phyloP scores from a whole-genome alignment of 2,797 vertebrate genomes.

The Echiichthys vipera region DNA sequence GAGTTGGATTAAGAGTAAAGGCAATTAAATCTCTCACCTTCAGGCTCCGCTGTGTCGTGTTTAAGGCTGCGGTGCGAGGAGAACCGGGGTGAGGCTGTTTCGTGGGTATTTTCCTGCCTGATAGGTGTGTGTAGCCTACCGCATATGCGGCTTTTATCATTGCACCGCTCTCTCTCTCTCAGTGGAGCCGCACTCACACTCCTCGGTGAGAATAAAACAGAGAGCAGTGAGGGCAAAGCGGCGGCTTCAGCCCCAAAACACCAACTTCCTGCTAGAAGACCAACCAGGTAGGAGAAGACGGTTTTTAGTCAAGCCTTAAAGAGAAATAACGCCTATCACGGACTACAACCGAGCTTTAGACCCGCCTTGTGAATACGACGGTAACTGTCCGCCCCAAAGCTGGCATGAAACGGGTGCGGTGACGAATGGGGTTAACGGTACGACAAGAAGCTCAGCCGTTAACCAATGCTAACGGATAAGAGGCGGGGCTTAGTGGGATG shows the following conservation, averaged over 20 bases:
- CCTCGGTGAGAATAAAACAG: conserved; percentile 81
- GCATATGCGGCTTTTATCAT: conserved; percentile 89
- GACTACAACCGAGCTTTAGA: conserved; percentile 19
- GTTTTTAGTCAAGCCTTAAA: conserved; percentile 25
- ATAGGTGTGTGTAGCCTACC: conserved; percentile 80
- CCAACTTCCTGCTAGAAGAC: conserved; percentile 66
- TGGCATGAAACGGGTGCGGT: conserved; percentile 52
- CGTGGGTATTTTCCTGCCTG: conserved; percentile 66
- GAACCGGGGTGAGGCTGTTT: conserved; percentile 64
- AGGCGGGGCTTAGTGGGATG: conserved; percentile 29
- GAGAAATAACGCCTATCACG: conserved; percentile 65
- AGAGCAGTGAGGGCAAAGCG: conserved; percentile 77
- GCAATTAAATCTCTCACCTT: conserved; percentile 82
- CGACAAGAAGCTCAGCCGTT: neutral
- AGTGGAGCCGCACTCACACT: conserved; percentile 80
- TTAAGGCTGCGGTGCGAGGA: conserved; percentile 62
- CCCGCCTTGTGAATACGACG: conserved; percentile 77
- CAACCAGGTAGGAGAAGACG: conserved; percentile 63
- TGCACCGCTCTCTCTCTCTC: conserved; percentile 81
- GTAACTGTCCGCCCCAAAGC: conserved; percentile 64
- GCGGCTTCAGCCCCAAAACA: conserved; percentile 67
- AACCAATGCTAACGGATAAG: conserved; percentile 56
- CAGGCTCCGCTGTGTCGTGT: conserved; percentile 67
- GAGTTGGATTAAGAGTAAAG: conserved; percentile 75
- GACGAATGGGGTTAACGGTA: conserved; percentile 61